A percentile compares a stretch with the other conserved stretches of the same genome.
phyloP scores from a whole-genome alignment of 23 tunicate genomes.

The Ciona savignyi region DNA sequence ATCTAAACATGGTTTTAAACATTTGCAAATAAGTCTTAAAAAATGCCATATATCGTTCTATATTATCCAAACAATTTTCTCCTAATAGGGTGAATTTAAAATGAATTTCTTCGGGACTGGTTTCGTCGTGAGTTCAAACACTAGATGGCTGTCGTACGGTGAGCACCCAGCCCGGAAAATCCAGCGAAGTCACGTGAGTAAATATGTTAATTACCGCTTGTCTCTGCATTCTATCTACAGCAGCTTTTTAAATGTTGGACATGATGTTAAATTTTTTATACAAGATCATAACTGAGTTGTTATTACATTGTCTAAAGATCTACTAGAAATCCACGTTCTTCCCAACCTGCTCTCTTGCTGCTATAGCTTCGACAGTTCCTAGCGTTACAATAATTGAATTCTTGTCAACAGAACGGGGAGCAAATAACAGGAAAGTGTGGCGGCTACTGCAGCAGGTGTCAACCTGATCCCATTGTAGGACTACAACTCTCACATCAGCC shows the following conservation, averaged over 20 bases:
- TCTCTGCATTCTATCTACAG: no score
- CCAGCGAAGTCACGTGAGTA: constrained; percentile 60
- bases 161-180: constrained; percentile 31
- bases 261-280: no score
- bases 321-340: no score
- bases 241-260: no score
- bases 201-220: background rate
- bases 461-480: constrained; percentile 71
- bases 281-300: no score
- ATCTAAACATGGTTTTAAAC: no score
- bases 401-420: constrained; percentile 41
- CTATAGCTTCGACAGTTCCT: no score
- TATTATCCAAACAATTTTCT: background rate
- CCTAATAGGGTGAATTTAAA: constrained; percentile 55
- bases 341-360: no score
- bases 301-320: no score
- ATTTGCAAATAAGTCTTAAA: background rate
- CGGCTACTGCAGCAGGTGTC: constrained; percentile 90
- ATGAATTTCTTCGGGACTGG: constrained; percentile 74
- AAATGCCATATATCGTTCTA: background rate
- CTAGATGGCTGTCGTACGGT: constrained; percentile 79
- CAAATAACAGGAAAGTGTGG: constrained; percentile 73
- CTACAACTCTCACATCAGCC: constrained; percentile 21
- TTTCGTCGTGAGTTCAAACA: constrained; percentile 36
- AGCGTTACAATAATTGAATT: background rate